Conservation (phyloP, 30 jellyfish, hydroid and myxozoan species). For the Turritopsis dohrnii region DNA sequence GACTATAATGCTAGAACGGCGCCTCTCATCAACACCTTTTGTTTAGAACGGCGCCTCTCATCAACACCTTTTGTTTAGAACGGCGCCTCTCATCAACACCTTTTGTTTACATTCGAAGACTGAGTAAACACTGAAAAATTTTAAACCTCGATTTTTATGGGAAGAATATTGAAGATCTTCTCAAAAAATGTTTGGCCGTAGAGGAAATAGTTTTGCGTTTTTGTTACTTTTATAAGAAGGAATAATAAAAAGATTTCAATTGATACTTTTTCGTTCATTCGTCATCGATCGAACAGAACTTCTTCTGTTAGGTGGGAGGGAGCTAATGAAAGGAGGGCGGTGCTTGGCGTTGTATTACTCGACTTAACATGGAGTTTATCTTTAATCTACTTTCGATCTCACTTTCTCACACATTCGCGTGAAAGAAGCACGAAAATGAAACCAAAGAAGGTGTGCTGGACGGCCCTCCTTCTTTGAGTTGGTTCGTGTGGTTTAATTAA, state of each 20-base stretch:
- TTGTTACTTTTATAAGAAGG: no score
- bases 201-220: no score
- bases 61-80: neutral
- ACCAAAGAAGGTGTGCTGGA: neutral
- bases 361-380: neutral
- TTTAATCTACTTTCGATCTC: neutral
- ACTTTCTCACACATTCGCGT: neutral
- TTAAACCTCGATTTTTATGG: no score
- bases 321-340: neutral
- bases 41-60: neutral
- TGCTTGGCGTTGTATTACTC: neutral
- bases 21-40: neutral
- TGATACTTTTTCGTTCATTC: neutral
- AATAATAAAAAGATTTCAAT: neutral
- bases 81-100: neutral
- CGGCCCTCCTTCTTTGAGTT: no score
- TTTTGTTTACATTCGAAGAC: no score
- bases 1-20: neutral
- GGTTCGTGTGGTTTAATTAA: no score
- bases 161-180: no score
- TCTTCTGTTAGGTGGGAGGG: neutral
- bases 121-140: no score
- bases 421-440: neutral
- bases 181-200: no score
- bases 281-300: neutral